phyloP scores from a whole-genome alignment of 2,113 vertebrate genomes.

The Rhodinocichla rosea region DNA sequence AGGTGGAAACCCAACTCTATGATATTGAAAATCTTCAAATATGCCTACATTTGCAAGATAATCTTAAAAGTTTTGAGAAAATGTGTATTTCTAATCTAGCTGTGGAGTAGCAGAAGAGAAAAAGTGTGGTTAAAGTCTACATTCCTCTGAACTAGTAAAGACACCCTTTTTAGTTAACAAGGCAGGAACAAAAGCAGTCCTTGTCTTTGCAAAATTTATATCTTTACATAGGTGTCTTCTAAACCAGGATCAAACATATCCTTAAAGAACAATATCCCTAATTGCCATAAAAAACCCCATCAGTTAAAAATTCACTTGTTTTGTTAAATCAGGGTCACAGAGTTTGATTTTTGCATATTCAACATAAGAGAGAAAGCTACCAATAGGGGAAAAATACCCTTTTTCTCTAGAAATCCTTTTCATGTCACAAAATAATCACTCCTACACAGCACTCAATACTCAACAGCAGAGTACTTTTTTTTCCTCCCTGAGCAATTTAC shows the following conservation, averaged over 20 bases:
- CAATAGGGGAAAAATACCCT: background rate
- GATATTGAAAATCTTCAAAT: background rate
- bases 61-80: background rate
- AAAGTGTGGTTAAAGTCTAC: background rate
- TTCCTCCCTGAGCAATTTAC: background rate
- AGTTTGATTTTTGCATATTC: background rate
- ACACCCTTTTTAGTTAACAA: background rate
- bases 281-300: background rate
- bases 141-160: background rate
- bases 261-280: background rate
- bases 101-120: background rate
- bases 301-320: background rate
- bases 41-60: background rate
- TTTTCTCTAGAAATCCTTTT: background rate
- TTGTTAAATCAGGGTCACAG: background rate
- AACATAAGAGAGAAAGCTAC: background rate
- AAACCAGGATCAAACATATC: background rate
- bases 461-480: background rate
- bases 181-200: background rate
- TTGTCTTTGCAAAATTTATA: background rate
- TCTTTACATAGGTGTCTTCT: background rate
- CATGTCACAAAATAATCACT: background rate
- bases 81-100: background rate
- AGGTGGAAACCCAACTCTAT: background rate
- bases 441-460: background rate